Evolutionary conservation across 2,113 vertebrate species (phyloP), one percentile per base, ranked within the genome.

Genomic region (Trichomycterus rosablanca): DNA sequence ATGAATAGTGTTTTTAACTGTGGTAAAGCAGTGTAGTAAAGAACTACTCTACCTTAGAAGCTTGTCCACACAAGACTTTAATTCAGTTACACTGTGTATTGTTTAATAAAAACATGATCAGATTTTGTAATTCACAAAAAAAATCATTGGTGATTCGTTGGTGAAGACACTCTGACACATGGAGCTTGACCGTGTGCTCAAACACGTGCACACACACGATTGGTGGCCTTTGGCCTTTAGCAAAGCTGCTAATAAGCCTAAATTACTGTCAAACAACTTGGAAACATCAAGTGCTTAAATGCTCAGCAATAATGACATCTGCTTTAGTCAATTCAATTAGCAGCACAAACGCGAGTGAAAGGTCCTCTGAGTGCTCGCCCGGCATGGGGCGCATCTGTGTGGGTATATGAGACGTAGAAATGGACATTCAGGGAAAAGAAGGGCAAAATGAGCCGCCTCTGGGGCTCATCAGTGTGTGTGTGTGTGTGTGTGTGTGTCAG

Each of bases 271-370:
- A 55, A 81, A 86, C 83, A 85, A 84, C 86, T 89, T 87, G 84
- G 84, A 89, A 82, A 83, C 85, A 77, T 91, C 87, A 87, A 91
- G 87, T 89, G 89, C 80, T 79, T 77, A 84, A 85, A 87, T 83
- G 86, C 80, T 88, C 83, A 82, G 88, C 86, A 83, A 87, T 81
- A 88, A 91, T 89, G 86, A 90, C 92, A 91, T 93, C 91, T 92
- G 88, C 86, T 74, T 73, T 76, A 63, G 71, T 83, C 83, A 88
- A 85, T 89, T 84, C 87, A 87, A 90, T 92, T 91, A 91, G 12
- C 44, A 75, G 77, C 80, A 34, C 72, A 79, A 78, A 79, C 55
- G 86, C 84, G 83, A 87, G 87, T 86, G n/a, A 87, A 87, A 88
- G 87, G 88, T 89, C 84, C 81, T 77, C 76, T 56, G 79, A 75